Percentiles rank a stretch among this genome's conserved stretches.
Conservation (phyloP, 2,797 vertebrate species). For the Coracias cyanogaster region DNA sequence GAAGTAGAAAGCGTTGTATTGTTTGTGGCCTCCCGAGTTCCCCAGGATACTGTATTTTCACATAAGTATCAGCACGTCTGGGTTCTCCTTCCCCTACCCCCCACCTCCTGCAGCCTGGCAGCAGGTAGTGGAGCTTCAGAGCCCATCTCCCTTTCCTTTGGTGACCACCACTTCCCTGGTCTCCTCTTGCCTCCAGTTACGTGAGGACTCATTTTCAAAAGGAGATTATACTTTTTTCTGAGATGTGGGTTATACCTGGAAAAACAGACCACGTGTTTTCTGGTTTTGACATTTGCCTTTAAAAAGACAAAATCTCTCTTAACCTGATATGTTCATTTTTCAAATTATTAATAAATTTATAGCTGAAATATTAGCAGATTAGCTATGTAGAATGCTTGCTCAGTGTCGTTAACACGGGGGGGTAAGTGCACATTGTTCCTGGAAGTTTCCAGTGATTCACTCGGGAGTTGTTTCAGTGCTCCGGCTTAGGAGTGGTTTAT, state of each 20-base stretch:
- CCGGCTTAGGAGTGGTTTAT: neutral
- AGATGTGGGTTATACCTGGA: neutral
- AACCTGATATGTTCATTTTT: neutral
- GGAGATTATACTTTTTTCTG: neutral
- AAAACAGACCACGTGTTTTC: neutral
- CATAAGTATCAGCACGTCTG: rapidly evolving
- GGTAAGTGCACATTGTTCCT: neutral
- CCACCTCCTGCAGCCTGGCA: neutral
- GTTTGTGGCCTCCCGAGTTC: neutral
- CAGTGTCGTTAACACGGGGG: neutral
- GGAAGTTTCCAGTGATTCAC: neutral
- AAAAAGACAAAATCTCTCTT: neutral
- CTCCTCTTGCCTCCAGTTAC: neutral
- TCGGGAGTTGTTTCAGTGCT: neutral
- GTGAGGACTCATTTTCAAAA: neutral
- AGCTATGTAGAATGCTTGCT: neutral
- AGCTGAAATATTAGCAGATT: neutral
- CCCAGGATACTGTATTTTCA: neutral
- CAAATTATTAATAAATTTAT: neutral
- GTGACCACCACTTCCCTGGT: neutral
- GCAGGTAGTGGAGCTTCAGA: neutral
- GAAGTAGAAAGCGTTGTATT: neutral
- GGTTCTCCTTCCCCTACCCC: neutral
- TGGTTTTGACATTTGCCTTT: neutral
- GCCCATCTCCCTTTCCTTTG: neutral